phyloP scores from a whole-genome alignment of 2,797 vertebrate species.

The Morelia viridis region DNA sequence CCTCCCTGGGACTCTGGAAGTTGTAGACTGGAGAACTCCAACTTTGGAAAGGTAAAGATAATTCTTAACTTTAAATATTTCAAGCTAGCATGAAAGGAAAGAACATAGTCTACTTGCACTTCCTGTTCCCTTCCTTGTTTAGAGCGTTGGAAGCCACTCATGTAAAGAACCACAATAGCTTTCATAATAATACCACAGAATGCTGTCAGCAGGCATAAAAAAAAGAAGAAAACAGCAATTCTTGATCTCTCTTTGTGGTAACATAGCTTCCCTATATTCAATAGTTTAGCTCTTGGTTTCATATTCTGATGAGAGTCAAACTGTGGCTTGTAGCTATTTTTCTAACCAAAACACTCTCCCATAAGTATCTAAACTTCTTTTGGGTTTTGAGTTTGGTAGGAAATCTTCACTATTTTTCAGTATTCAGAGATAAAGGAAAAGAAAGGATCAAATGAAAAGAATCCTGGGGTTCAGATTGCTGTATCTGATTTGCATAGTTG shows the following conservation, averaged over 20 bases:
- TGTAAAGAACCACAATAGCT: background rate
- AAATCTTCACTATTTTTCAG: slow-evolving; percentile 9
- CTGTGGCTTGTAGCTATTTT: background rate
- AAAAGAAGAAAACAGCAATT: background rate
- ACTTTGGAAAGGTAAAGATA: background rate
- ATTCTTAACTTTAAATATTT: background rate
- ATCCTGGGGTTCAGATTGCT: slow-evolving; percentile 23
- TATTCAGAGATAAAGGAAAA: background rate
- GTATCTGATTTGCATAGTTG: slow-evolving; percentile 25
- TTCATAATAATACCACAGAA: slow-evolving; percentile 23
- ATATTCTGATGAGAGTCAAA: fast-evolving
- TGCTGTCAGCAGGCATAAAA: background rate
- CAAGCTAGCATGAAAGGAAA: background rate
- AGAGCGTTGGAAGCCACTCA: background rate
- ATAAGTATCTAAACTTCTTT: background rate
- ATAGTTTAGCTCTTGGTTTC: slow-evolving; percentile 1
- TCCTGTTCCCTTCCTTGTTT: background rate
- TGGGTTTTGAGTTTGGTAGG: slow-evolving; percentile 24
- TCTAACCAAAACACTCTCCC: background rate
- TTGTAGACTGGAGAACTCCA: background rate
- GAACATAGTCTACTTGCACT: background rate
- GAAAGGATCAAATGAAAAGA: background rate
- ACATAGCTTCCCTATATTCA: slow-evolving; percentile 20
- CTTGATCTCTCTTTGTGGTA: background rate
- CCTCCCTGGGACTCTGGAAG: background rate